Base-by-base conservation (phyloP, 2,113 vertebrate species). In the Amia ocellicauda region DNA sequence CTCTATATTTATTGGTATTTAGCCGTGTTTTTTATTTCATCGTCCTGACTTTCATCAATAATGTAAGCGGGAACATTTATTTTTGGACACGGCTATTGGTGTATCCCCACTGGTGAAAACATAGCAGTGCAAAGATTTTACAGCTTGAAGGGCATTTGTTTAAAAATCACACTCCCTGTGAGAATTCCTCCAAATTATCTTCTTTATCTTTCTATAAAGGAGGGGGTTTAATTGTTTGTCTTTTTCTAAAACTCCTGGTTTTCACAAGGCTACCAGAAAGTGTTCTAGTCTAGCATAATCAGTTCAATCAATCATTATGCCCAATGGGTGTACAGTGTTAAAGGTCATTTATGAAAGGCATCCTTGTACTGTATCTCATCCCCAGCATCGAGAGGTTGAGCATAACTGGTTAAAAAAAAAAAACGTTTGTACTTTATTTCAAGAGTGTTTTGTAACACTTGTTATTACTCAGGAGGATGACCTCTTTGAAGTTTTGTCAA, bases 401-500 rank as follows among this genome's bases (percentile, higher is more conserved):
- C 57, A 58, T 63, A 64, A 68, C 78, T 74, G 67, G 67, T 78
- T 76, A 66, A 62, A 68, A 55, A 70, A 64, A 58, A 57, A 68
- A 69, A 83, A 71, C 67, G 55, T 28, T 11, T 56, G 31, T 62
- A 40, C 71, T 67, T 63, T 64, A 71, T 75, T 75, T 69, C 53
- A 53, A 55, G 66, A 45, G 45, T 73, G 45, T 72, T 73, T 73
- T 60, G 53, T 42, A 64, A 61, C 58, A 47, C 22, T 70, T 50
- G 58, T 55, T 72, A 58, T 74, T 75, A 20, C 89, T 86, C 85
- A 71, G 74, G 86, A 85, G 88, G 74, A 68, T 74, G 73, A 81
- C 86, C 86, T 85, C 79, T 86, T 89, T 89, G 86, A 90, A 87
- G 89, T 83, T 82, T 74, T 86, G 88, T 89, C 86, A 89, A 89